These are phyloP conservation scores for Myotis myotis DNA, from an alignment of 2,797 vertebrate genomes.

Conservation along the genomic window DNA sequence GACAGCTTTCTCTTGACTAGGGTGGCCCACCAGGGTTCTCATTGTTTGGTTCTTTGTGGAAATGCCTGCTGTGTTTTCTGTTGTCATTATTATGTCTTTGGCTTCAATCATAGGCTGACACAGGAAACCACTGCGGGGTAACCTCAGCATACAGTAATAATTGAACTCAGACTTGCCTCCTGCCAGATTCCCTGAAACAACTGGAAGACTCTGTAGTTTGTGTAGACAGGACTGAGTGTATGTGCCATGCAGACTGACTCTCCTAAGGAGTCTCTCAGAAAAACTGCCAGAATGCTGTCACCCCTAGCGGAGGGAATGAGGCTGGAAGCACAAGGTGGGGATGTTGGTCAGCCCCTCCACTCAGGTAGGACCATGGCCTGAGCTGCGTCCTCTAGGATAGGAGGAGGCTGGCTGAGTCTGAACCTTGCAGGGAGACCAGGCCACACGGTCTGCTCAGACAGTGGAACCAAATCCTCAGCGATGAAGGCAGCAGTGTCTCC, in stretches of 20 bases:
- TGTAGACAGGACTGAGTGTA: too few species aligned
- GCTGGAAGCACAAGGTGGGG: not conserved
- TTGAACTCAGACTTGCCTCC: not conserved
- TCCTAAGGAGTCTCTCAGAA: not conserved
- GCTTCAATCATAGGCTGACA: not conserved
- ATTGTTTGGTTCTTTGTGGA: not conserved
- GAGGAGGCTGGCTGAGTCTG: too few species aligned
- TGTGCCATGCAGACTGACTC: not conserved
- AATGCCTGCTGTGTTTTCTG: not conserved
- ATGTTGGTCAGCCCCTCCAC: rapidly evolving
- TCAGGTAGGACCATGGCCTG: rapidly evolving
- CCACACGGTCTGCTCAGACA: not conserved
- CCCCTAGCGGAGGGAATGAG: rapidly evolving
- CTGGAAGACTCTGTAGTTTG: not conserved
- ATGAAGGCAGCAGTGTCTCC: not conserved
- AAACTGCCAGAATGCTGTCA: not conserved
- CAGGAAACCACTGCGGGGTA: not conserved
- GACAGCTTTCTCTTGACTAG: not conserved
- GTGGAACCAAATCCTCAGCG: not conserved
- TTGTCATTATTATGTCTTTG: not conserved
- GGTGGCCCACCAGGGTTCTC: not conserved
- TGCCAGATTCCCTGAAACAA: not conserved
- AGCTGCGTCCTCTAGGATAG: too few species aligned
- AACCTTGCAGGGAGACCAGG: not conserved
- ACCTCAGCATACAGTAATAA: not conserved